A percentile compares a stretch with the other conserved stretches of the same genome.
Evolutionary conservation across 2,797 vertebrate genomes (phyloP).

Genomic region (Strix occidentalis): DNA sequence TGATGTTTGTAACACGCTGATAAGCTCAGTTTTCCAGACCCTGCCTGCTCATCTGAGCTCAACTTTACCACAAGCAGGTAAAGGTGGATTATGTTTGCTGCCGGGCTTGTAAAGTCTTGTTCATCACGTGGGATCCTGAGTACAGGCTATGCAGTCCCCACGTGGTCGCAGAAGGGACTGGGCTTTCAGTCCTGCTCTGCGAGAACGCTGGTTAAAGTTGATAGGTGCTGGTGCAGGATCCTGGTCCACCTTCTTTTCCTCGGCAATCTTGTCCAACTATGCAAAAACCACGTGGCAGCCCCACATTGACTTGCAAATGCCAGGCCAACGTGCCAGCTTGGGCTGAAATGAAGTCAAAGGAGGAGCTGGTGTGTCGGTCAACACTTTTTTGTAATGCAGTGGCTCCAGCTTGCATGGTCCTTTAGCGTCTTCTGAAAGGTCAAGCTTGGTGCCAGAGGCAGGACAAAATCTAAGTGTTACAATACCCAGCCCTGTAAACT

Average conservation of each 20-base stretch:
- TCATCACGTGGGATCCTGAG: neutral
- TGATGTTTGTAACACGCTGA: neutral
- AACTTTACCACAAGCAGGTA: neutral
- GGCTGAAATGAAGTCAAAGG: neutral
- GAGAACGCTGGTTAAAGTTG: rapidly evolving
- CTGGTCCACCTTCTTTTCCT: neutral
- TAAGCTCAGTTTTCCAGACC: neutral
- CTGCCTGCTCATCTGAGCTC: neutral
- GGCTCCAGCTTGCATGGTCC: neutral
- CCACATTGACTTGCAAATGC: neutral
- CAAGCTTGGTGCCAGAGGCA: neutral
- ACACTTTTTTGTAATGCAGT: rapidly evolving
- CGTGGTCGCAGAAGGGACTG: rapidly evolving
- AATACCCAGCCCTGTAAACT: neutral
- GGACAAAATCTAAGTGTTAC: neutral
- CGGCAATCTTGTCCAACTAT: neutral
- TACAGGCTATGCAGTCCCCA: neutral
- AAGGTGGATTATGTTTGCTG: neutral
- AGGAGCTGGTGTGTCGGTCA: neutral
- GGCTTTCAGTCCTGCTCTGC: neutral
- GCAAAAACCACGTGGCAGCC: neutral
- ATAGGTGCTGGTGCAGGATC: neutral
- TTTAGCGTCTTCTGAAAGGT: neutral
- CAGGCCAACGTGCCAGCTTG: rapidly evolving
- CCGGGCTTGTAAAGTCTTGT: neutral